Conservation (phyloP, 2,113 vertebrate genomes). For the Actinemys pallida region DNA sequence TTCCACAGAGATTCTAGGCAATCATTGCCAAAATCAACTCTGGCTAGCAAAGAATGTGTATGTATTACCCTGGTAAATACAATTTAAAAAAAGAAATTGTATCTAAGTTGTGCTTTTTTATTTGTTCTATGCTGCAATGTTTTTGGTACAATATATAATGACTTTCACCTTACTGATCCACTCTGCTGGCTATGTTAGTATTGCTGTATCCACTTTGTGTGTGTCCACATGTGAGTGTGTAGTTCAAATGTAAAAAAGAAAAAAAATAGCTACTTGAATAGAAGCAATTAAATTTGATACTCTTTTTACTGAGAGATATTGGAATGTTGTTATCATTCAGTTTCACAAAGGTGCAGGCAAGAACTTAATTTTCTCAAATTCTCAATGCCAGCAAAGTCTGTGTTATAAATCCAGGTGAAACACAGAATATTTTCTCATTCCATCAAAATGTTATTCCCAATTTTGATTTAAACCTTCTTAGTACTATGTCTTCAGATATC, state of each 20-base stretch:
- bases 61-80: not conserved
- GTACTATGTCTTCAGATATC: slow-evolving; percentile 44
- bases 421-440: slow-evolving; percentile 8
- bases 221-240: not conserved
- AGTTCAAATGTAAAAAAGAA: slow-evolving; percentile 46
- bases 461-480: slow-evolving; percentile 42
- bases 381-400: not conserved
- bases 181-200: not conserved
- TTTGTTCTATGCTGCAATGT: not conserved
- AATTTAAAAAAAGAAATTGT: not conserved
- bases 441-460: slow-evolving; percentile 19
- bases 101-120: not conserved
- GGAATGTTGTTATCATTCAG: slow-evolving; percentile 55
- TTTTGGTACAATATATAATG: not conserved
- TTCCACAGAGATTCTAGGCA: not conserved
- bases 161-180: not conserved
- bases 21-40: not conserved
- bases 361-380: slow-evolving; percentile 58
- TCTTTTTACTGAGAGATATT: slow-evolving; percentile 55
- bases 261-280: slow-evolving; percentile 40
- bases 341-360: slow-evolving; percentile 50
- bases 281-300: slow-evolving; percentile 58
- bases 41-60: not conserved
- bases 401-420: slow-evolving; percentile 52
- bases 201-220: not conserved